A percentile compares a stretch with the other conserved stretches of the same genome.
Evolutionary conservation across 2,113 vertebrate species (phyloP).

Genomic region (Proteles cristata): DNA sequence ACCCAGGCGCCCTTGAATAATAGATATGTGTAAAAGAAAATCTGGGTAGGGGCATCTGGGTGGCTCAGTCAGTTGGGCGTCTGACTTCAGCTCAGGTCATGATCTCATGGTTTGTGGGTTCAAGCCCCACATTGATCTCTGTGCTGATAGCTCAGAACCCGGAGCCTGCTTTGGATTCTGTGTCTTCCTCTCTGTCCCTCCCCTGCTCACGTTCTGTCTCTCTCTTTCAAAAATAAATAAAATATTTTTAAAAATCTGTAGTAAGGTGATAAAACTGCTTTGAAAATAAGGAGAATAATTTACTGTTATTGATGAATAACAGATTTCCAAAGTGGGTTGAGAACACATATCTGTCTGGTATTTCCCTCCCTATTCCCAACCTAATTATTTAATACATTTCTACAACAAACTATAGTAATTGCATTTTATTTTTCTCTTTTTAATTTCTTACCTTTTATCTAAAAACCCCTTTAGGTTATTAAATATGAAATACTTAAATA

Average conservation of each 20-base stretch:
- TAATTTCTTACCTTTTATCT: not conserved
- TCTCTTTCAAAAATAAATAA: no score
- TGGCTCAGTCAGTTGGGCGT: no score
- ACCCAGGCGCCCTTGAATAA: no score
- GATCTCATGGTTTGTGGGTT: no score
- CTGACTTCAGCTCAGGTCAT: no score
- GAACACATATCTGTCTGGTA: not conserved
- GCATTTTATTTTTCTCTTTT: not conserved
- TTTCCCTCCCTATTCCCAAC: not conserved
- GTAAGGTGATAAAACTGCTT: slow-evolving; percentile 25
- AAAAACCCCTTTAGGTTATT: not conserved
- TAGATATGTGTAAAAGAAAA: no score
- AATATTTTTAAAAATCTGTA: not conserved
- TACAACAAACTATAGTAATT: not conserved
- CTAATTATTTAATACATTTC: slow-evolving; percentile 3
- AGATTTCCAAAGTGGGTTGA: slow-evolving; percentile 10
- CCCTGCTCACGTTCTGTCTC: no score
- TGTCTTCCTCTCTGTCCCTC: no score
- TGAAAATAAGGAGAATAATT: not conserved
- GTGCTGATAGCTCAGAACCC: no score
- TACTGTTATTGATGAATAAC: not conserved
- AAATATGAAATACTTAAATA: slow-evolving; percentile 28
- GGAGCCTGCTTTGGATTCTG: no score
- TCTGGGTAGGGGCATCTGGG: no score
- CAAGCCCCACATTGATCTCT: no score